These are phyloP conservation scores for Odontomachus brunneus DNA, from an alignment of 1,140 invertebrate species.

Conservation along the genomic window DNA sequence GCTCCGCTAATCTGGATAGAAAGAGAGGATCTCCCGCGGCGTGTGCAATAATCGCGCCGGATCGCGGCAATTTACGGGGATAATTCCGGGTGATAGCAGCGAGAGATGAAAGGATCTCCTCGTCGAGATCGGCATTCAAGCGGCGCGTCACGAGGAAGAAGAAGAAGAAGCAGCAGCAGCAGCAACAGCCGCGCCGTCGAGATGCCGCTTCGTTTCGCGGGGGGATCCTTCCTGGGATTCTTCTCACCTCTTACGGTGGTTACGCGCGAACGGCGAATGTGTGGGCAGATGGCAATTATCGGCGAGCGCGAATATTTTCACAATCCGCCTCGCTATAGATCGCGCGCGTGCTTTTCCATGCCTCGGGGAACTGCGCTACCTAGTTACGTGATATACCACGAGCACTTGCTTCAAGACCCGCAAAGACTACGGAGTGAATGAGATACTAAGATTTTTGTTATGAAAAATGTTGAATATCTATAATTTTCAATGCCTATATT, in stretches of 20 bases:
- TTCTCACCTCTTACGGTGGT: not conserved
- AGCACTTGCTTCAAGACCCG: not conserved
- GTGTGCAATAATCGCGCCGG: slow-evolving; percentile 3
- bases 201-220: not conserved
- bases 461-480: too few relatives aligned
- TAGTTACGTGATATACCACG: not conserved
- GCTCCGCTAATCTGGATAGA: slow-evolving; percentile 38
- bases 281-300: slow-evolving; percentile 61
- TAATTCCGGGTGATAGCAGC: slow-evolving; percentile 41
- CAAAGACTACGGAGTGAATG: not conserved
- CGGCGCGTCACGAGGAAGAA: not conserved
- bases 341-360: slow-evolving; percentile 40
- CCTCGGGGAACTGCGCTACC: slow-evolving; percentile 20
- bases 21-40: slow-evolving; percentile 31
- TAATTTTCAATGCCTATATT: too few relatives aligned
- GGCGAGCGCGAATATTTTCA: slow-evolving; percentile 61
- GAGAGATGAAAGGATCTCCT: slow-evolving; percentile 40
- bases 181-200: too few relatives aligned
- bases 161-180: too few relatives aligned
- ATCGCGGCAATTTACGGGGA: slow-evolving; percentile 51
- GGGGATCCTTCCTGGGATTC: slow-evolving; percentile 28
- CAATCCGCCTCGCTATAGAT: slow-evolving; percentile 46
- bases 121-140: slow-evolving; percentile 34
- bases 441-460: too few relatives aligned
- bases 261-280: slow-evolving; percentile 53